Percentiles rank a stretch among this genome's conserved stretches.
Conservation (phyloP, 2,888 invertebrate genomes). For the Cybosia mesomella region DNA sequence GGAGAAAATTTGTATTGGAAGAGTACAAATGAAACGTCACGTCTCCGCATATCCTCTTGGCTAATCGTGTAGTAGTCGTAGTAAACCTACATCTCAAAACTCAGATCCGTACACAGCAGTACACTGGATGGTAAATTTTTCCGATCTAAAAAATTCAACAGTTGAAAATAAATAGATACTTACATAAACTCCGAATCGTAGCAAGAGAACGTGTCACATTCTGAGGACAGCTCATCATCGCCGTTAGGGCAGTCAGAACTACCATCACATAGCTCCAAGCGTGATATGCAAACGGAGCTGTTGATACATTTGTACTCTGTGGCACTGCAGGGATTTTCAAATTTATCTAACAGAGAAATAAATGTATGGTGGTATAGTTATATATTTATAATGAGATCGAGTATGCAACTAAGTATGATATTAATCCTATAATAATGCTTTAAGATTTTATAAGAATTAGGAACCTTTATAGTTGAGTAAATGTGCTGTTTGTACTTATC, state of each 20-base stretch:
- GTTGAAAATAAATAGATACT: slow-evolving; percentile 38
- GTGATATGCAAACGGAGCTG: slow-evolving; percentile 62
- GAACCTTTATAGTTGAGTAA: too few species aligned
- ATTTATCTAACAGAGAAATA: not conserved
- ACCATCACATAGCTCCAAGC: slow-evolving; percentile 68
- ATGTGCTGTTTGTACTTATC: too few species aligned
- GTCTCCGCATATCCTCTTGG: too few species aligned
- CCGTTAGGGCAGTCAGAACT: slow-evolving; percentile 68
- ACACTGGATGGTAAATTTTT: too few species aligned
- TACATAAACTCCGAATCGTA: slow-evolving; percentile 74
- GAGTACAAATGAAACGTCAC: too few species aligned
- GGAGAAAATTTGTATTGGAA: too few species aligned
- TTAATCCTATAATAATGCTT: too few species aligned
- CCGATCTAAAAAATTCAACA: not conserved
- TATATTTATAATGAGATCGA: not conserved
- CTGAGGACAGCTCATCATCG: slow-evolving; percentile 61
- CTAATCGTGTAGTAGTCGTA: too few species aligned
- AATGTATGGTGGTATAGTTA: not conserved
- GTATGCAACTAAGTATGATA: too few species aligned
- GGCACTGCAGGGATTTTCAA: slow-evolving; percentile 45
- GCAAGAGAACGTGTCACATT: slow-evolving; percentile 64
- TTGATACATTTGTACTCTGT: slow-evolving; percentile 62
- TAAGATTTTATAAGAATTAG: too few species aligned
- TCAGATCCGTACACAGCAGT: too few species aligned
- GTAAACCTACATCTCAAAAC: too few species aligned